A percentile compares a stretch with the other conserved stretches of the same genome.
Evolutionary conservation across 2,113 vertebrate genomes (phyloP).

Genomic region (Paracanthobrama guichenoti): DNA sequence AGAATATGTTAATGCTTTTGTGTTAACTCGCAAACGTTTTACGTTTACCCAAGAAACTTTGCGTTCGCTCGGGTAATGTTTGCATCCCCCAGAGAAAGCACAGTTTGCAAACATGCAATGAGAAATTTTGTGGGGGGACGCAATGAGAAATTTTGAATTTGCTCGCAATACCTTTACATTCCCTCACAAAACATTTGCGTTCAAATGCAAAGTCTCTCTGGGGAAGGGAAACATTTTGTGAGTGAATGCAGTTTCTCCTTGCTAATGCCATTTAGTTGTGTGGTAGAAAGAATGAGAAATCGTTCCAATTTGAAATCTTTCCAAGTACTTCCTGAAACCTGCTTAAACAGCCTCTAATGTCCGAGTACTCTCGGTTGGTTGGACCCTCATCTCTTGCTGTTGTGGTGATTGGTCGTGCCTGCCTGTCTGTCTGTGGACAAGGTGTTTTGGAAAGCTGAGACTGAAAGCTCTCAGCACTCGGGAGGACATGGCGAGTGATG

Average conservation of each 20-base stretch:
- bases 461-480: conserved; percentile 70
- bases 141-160: too few relatives aligned
- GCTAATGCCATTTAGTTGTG: conserved; percentile 4
- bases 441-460: conserved; percentile 78
- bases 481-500: conserved; percentile 77
- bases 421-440: conserved; percentile 68
- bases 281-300: neutral
- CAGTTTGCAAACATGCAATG: too few relatives aligned
- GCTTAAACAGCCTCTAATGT: neutral
- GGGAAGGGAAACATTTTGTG: too few relatives aligned
- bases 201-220: too few relatives aligned
- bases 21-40: too few relatives aligned
- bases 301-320: neutral
- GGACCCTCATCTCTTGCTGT: neutral
- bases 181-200: too few relatives aligned
- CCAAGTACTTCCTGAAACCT: neutral
- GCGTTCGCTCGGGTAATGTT: too few relatives aligned
- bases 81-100: too few relatives aligned
- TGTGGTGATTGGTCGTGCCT: conserved; percentile 13
- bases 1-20: too few relatives aligned
- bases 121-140: too few relatives aligned
- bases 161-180: too few relatives aligned
- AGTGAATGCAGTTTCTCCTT: neutral
- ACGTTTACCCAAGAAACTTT: too few relatives aligned
- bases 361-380: neutral